Evolutionary conservation across 2,888 invertebrate genomes (phyloP).

Genomic region (Neoascia interrupta): DNA sequence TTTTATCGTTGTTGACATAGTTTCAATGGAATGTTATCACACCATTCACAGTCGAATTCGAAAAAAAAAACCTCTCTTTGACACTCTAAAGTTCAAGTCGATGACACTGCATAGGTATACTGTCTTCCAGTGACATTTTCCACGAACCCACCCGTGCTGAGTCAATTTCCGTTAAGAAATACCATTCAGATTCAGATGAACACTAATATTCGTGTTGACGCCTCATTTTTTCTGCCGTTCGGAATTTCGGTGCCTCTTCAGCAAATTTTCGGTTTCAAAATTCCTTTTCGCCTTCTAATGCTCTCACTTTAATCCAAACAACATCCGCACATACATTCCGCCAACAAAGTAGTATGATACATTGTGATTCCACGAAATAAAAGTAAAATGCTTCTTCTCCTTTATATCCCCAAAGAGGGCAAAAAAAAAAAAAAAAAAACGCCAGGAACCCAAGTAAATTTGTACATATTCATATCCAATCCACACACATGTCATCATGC

Average conservation of each 20-base stretch:
- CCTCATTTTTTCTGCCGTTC: too few relatives aligned
- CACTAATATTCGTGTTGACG: background rate
- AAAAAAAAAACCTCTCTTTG: too few relatives aligned
- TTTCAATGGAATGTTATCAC: too few relatives aligned
- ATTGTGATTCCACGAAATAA: background rate
- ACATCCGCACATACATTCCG: too few relatives aligned
- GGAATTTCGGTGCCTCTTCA: background rate
- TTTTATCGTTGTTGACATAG: too few relatives aligned
- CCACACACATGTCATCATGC: background rate
- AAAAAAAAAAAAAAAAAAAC: too few relatives aligned
- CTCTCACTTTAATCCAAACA: background rate
- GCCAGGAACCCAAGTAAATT: background rate
- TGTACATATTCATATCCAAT: background rate
- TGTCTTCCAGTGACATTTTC: slow-evolving; percentile 7
- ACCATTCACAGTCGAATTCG: too few relatives aligned
- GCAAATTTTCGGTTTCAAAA: background rate
- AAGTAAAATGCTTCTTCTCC: too few relatives aligned
- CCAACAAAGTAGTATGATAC: too few relatives aligned
- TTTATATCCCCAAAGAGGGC: too few relatives aligned
- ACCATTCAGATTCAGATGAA: slow-evolving; percentile 8
- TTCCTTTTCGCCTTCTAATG: slow-evolving; percentile 10
- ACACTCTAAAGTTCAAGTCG: slow-evolving; percentile 1
- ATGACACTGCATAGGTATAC: slow-evolving; percentile 4
- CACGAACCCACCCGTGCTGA: slow-evolving; percentile 27
- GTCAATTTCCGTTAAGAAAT: slow-evolving; percentile 32